Base-by-base conservation (phyloP, 2,888 invertebrate species). In the Netelia melanura region DNA sequence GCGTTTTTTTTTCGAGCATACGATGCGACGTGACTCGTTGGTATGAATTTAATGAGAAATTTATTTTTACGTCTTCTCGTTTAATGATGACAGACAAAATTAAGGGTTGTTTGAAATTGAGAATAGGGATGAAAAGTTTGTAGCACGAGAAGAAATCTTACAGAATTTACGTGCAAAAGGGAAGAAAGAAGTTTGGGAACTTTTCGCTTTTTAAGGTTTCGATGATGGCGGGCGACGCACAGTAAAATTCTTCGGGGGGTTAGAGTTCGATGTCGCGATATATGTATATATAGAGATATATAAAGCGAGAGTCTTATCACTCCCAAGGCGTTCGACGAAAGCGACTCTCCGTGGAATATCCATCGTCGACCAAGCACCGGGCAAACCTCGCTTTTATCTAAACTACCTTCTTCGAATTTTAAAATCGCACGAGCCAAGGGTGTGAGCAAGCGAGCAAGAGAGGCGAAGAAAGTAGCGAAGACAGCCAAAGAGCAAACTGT, bases 341-440 rank as follows among this genome's bases (percentile, higher is more conserved):
- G 87, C 87, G 86, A 85, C 6, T 61, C 25, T 62, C 89, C 81
- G 81, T 72, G 83, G 87, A 89, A 87, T 89, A 88, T 88, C 89
- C 86, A 62, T 62, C 61, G 48, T 43, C 38, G 71, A 56, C 3
- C 21, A 21, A 58, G 14, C 54, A 17, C 14, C 23, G 11, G 25
- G 61, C 23, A 10, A n/a, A 25, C 30, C 85, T 82, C 86, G 75
- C 87, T 86, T 87, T 90, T 89, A 90, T 88, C 89, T 87, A 89
- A 89, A 90, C 89, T 89, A 89, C 87, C 88, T 72, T 58, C 85
- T 71, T 85, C 87, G 88, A 87, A 87, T 88, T 86, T 86, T 77
- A 83, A 87, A 88, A 88, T 86, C 84, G 79, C 85, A 72, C 78
- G 23, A 62, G 21, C 25, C 25, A 38, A 38, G 30, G 25, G n/a